phyloP scores from a whole-genome alignment of 1,140 invertebrate genomes.

The Piezodorus guildinii region DNA sequence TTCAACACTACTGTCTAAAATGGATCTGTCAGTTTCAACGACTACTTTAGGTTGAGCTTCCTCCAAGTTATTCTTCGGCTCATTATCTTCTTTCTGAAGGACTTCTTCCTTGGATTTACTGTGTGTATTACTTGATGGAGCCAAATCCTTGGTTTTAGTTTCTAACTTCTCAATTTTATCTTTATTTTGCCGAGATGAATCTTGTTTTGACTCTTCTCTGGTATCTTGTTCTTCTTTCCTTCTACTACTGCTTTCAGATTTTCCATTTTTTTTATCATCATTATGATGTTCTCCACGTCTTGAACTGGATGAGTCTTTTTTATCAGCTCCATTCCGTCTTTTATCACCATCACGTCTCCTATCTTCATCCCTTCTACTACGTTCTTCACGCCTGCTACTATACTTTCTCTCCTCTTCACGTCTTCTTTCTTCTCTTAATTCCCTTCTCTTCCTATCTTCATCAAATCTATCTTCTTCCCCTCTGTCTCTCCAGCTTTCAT shows the following conservation, averaged over 20 bases:
- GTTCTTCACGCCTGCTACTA: constrained; percentile 20
- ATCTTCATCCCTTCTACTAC: constrained; percentile 15
- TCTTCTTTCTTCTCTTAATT: constrained; percentile 23
- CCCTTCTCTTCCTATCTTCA: constrained; percentile 15
- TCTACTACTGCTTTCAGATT: constrained; percentile 23
- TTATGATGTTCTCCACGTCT: constrained; percentile 19
- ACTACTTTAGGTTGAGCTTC: background rate
- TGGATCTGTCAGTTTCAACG: background rate
- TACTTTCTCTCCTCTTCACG: constrained; percentile 22
- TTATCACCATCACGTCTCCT: constrained; percentile 24
- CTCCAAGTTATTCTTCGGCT: background rate
- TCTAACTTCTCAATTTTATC: constrained; percentile 8
- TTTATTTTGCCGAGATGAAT: constrained; percentile 23
- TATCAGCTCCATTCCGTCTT: constrained; percentile 23
- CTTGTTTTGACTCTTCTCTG: constrained; percentile 17
- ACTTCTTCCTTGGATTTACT: background rate
- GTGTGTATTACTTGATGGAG: background rate
- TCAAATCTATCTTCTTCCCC: constrained; percentile 15
- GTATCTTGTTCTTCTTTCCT: constrained; percentile 26
- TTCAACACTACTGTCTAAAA: background rate
- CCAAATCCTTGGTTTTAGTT: background rate
- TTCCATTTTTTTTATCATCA: constrained; percentile 13
- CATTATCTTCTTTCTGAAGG: background rate
- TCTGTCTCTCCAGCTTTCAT: background rate
- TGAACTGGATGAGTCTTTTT: constrained; percentile 7